Conservation (phyloP, 1,140 invertebrate species). For the Drosophila willistoni region DNA sequence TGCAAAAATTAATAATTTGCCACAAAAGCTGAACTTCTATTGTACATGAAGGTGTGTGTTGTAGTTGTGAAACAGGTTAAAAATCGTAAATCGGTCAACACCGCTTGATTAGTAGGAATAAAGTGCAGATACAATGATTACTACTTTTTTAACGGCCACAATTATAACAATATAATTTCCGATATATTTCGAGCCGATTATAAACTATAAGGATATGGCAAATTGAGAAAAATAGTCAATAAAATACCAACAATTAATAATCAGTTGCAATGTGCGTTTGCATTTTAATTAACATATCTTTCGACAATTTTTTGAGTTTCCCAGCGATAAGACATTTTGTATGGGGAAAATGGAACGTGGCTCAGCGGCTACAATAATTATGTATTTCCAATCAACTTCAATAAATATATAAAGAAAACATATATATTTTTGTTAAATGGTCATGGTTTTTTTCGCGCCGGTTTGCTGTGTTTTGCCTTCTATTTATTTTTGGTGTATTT, state of each 20-base stretch:
- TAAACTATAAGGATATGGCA: background rate
- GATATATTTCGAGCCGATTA: background rate
- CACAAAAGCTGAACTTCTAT: constrained; percentile 8
- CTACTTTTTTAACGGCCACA: constrained; percentile 2
- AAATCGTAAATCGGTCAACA: background rate
- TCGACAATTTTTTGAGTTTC: background rate
- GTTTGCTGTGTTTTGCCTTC: constrained; percentile 28
- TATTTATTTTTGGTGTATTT: constrained; percentile 40
- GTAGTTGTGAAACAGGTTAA: background rate
- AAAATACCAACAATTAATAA: background rate
- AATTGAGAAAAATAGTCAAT: background rate
- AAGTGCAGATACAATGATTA: background rate
- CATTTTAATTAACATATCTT: constrained; percentile 9
- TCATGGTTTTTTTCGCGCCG: constrained; percentile 8
- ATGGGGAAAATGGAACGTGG: background rate
- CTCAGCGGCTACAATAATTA: background rate
- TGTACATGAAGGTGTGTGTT: constrained; percentile 69
- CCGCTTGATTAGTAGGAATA: background rate
- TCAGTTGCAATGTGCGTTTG: constrained; percentile 1
- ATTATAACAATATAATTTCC: constrained; percentile 2
- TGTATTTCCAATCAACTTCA: constrained; percentile 1
- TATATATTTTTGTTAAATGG: background rate
- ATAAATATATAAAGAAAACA: background rate
- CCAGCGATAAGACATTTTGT: background rate
- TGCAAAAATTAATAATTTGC: constrained; percentile 11